Conservation (phyloP, 2,888 invertebrate species). For the Orthonevra nobilis region DNA sequence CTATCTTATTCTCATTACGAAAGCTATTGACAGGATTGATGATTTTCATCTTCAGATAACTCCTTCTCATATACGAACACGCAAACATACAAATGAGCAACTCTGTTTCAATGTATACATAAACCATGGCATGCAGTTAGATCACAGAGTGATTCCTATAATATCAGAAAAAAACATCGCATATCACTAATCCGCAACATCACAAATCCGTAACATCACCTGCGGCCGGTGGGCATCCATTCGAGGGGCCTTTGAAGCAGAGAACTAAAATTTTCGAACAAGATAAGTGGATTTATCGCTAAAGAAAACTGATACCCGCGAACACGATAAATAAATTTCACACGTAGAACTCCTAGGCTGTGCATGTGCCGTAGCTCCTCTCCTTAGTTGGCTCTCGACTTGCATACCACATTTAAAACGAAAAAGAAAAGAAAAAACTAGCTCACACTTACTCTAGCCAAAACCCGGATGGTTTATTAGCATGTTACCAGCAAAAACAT, state of each 20-base stretch:
- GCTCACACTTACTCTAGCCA: slow-evolving; percentile 14
- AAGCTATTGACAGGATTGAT: too few relatives aligned
- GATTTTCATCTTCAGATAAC: too few relatives aligned
- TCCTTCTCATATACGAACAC: too few relatives aligned
- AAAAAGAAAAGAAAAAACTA: slow-evolving; percentile 37
- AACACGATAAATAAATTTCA: slow-evolving; percentile 73
- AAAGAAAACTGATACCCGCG: slow-evolving; percentile 71
- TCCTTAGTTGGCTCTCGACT: slow-evolving; percentile 2
- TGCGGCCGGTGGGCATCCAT: slow-evolving; percentile 7
- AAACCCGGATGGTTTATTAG: slow-evolving; percentile 72
- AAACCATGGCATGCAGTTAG: too few relatives aligned
- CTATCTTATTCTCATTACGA: too few relatives aligned
- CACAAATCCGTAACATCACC: slow-evolving; percentile 29
- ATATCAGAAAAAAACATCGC: slow-evolving; percentile 1
- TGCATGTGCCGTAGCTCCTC: slow-evolving; percentile 9
- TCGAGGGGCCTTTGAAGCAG: slow-evolving; percentile 35
- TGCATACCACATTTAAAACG: slow-evolving; percentile 3
- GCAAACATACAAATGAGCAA: too few relatives aligned
- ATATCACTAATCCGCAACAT: slow-evolving; percentile 17
- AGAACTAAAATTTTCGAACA: slow-evolving; percentile 68
- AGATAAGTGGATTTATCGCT: slow-evolving; percentile 73
- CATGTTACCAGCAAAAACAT: slow-evolving; percentile 72
- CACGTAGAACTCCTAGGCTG: slow-evolving; percentile 56
- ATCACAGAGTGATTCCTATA: neutral
- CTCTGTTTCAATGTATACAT: too few relatives aligned